Evolutionary conservation across 2,113 vertebrate species (phyloP), one percentile per base, ranked within the genome.

Genomic region (Tringa solitaria): DNA sequence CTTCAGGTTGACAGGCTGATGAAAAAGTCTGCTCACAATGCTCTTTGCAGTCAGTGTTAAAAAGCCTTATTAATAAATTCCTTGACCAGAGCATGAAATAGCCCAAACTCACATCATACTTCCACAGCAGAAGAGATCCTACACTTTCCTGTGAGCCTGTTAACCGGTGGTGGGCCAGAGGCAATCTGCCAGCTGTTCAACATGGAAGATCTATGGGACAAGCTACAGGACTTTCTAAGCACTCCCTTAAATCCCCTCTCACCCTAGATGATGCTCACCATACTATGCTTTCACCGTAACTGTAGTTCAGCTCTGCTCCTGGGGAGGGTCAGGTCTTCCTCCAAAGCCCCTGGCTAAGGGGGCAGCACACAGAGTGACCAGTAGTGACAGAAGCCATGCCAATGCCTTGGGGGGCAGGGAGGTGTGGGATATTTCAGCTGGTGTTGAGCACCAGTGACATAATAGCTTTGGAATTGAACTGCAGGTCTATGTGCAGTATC

Each of bases 101-200:
- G 7, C 1, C 24, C n/a, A n/a, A 45, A 57, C 7, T 5, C 26
- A 1, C 26, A 50, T 9, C 12, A 1, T 4, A 26, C 6, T 48
- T 68, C 10, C 64, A n/a, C 16, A n/a, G 41, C 13, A 69, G 18
- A 54, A 16, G 14, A 54, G 6, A 68, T 22, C 7, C n/a, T 50
- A 26, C 2, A 8, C 22, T 32, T 63, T 5, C 30, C 57, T 27
- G 2, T 30, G 8, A 82, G 21, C 41, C 43, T 35, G 5, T 28
- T 74, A 70, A 46, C 75, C 39, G 4, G 13, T 10, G 7, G 3
- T 15, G 5, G 59, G 30, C 6, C 76, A 78, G 20, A 56, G 41
- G 76, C 23, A 45, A 41, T 6, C 28, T 74, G n/a, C 18, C 70
- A 75, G 21, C 32, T 84, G 63, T 57, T 74, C 41, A 79, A n/a